These are phyloP conservation scores for Triplophysa tibetana DNA, from an alignment of 2,113 vertebrate genomes.

Conservation along the genomic window DNA sequence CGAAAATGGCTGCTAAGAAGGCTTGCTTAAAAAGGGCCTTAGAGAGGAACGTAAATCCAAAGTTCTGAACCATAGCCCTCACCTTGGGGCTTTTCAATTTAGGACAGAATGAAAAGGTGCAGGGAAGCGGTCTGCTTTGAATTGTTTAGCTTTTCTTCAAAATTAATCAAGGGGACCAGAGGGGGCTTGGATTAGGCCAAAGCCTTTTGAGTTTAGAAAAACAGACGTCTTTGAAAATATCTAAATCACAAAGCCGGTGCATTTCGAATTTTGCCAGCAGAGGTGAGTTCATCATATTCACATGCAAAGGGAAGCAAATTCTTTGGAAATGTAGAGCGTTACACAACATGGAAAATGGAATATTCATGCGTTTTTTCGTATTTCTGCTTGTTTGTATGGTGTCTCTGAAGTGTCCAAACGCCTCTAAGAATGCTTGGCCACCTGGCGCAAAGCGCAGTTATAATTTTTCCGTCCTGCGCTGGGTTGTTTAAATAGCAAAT, in stretches of 20 bases:
- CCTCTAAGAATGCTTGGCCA: too few relatives aligned
- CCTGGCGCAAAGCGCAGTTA: too few relatives aligned
- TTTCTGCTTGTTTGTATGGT: too few relatives aligned
- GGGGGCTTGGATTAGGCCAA: constrained; percentile 14
- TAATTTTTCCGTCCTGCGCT: too few relatives aligned
- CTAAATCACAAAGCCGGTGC: constrained; percentile 14
- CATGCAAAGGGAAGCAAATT: background rate
- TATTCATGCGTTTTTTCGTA: constrained; percentile 9
- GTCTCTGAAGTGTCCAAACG: too few relatives aligned
- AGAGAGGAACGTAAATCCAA: background rate
- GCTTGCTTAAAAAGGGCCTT: background rate
- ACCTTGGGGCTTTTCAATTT: background rate
- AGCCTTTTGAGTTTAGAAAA: constrained; percentile 24
- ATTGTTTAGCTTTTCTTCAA: constrained; percentile 17
- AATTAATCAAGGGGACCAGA: constrained; percentile 29
- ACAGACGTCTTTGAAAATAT: constrained; percentile 8
- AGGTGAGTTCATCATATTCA: constrained; percentile 23
- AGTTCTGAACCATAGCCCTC: background rate
- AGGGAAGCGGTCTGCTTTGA: background rate
- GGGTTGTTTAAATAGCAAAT: too few relatives aligned
- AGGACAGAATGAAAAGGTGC: constrained; percentile 16
- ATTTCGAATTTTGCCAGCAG: constrained; percentile 7
- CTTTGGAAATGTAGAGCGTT: constrained; percentile 16
- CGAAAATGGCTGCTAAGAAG: background rate
- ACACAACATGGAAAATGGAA: constrained; percentile 24